These are phyloP conservation scores for Lepus americanus DNA, from an alignment of 2,113 vertebrate species.

Conservation along the genomic window DNA sequence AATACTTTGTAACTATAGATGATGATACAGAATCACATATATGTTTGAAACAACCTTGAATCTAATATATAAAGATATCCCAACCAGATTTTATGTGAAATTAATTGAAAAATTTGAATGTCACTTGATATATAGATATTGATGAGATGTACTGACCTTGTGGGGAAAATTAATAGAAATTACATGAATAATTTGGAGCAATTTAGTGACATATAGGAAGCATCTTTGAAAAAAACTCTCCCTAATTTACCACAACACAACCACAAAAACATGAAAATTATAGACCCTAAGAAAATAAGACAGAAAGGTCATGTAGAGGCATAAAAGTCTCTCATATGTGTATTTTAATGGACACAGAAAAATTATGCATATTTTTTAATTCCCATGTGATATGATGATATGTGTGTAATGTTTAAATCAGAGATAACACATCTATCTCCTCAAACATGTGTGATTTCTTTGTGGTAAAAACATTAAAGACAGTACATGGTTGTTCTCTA, in stretches of 20 bases:
- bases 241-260: neutral
- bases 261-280: neutral
- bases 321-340: neutral
- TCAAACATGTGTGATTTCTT: no score
- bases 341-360: no score
- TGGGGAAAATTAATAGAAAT: neutral
- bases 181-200: conserved; percentile 1
- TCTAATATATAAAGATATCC: neutral
- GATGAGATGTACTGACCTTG: neutral
- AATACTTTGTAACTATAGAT: neutral
- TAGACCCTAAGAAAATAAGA: conserved; percentile 7
- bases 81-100: conserved; percentile 21
- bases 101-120: neutral
- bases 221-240: neutral
- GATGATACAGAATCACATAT: neutral
- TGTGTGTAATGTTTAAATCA: no score
- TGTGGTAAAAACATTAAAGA: no score
- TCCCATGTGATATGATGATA: no score
- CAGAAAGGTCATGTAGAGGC: neutral
- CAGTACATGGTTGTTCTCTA: no score
- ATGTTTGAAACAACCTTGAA: neutral
- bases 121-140: neutral
- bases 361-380: no score
- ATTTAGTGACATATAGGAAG: neutral
- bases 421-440: no score